Conservation (phyloP, 1,140 invertebrate genomes). For the Latrodectus geometricus region DNA sequence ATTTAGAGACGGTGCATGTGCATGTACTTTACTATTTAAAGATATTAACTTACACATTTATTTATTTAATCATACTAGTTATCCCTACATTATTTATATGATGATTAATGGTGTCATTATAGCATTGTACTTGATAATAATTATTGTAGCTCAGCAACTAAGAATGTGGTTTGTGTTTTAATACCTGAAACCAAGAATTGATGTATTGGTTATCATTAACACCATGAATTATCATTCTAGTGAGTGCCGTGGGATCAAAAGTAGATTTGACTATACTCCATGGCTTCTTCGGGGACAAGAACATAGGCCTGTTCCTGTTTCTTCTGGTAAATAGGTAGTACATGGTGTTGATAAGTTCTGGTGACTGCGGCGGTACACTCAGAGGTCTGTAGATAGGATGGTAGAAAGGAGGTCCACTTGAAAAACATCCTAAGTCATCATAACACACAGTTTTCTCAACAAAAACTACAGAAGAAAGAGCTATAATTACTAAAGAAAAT, state of each 20-base stretch:
- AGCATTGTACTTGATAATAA: too few species aligned
- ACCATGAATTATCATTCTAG: constrained; percentile 85
- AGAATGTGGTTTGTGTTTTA: too few species aligned
- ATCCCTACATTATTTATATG: too few species aligned
- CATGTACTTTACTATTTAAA: too few species aligned
- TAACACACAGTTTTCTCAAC: background rate
- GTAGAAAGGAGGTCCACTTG: constrained; percentile 75
- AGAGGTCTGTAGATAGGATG: constrained; percentile 79
- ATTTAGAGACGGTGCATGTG: too few species aligned
- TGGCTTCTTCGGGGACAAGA: background rate
- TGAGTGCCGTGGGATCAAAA: constrained; percentile 71
- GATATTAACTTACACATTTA: too few species aligned
- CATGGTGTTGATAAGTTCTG: constrained; percentile 73
- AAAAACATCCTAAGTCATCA: background rate
- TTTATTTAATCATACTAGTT: too few species aligned
- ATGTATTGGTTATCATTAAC: constrained; percentile 67
- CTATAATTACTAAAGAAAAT: too few species aligned
- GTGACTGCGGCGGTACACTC: constrained; percentile 79
- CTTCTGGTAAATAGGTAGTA: constrained; percentile 71
- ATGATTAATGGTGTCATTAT: too few species aligned
- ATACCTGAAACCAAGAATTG: constrained; percentile 54
- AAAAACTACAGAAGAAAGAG: too few species aligned
- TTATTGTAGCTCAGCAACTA: too few species aligned
- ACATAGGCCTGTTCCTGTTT: constrained; percentile 66
- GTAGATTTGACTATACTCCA: constrained; percentile 68